Evolutionary conservation across 2,113 vertebrate genomes (phyloP).

Genomic region (Todiramphus saurophagus): DNA sequence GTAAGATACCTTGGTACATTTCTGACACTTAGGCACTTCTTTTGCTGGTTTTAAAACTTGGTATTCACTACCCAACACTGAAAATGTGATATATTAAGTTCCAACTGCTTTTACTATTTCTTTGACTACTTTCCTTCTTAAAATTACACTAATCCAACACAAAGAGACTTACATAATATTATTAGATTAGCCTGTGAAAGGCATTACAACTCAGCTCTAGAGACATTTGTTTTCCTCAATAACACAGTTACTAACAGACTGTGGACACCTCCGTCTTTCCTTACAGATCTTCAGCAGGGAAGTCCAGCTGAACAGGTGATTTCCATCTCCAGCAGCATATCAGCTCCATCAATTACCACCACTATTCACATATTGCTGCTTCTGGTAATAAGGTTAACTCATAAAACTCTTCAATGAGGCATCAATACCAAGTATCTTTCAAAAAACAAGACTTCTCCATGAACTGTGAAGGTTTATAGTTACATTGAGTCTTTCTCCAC

Average conservation of each 20-base stretch:
- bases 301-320: neutral
- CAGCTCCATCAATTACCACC: neutral
- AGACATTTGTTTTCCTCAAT: neutral
- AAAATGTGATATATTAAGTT: neutral
- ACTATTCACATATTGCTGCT: fast-evolving
- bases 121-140: neutral
- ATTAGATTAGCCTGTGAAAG: neutral
- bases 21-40: neutral
- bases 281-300: neutral
- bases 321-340: neutral
- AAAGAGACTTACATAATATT: neutral
- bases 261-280: neutral
- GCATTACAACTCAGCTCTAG: neutral
- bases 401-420: neutral
- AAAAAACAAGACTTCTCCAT: neutral
- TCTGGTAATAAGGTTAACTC: neutral
- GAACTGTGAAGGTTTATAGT: neutral
- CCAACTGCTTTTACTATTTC: neutral
- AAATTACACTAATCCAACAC: neutral
- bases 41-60: neutral
- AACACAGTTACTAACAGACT: neutral
- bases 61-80: neutral
- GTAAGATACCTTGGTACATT: neutral
- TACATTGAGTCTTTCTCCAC: neutral
- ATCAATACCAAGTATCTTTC: neutral